Evolutionary conservation across 2,888 invertebrate genomes (phyloP).

Genomic region (Xestia xanthographa): DNA sequence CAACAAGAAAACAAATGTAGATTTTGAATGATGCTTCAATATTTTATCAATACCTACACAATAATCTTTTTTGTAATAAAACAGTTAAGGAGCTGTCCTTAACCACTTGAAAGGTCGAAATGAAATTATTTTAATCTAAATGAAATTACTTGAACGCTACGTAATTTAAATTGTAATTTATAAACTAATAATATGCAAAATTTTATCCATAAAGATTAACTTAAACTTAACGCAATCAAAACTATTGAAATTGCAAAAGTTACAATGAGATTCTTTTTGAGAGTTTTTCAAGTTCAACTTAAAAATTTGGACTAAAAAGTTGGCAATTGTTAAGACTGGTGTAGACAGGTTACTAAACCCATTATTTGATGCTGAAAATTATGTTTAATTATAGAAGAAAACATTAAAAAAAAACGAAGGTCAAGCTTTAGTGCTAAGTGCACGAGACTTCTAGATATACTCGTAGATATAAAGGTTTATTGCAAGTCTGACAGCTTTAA

Average conservation of each 20-base stretch:
- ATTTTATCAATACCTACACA: background rate
- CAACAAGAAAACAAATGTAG: background rate
- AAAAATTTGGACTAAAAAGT: slow-evolving; percentile 34
- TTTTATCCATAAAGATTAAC: slow-evolving; percentile 28
- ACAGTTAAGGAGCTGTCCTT: background rate
- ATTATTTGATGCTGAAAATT: slow-evolving; percentile 1
- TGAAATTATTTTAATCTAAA: slow-evolving; percentile 25
- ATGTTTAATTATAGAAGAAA: background rate
- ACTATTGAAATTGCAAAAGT: slow-evolving; percentile 52
- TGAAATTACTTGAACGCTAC: slow-evolving; percentile 13
- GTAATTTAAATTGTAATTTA: slow-evolving; percentile 44
- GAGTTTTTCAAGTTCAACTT: slow-evolving; percentile 27
- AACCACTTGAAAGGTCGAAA: background rate
- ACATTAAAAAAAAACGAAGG: background rate
- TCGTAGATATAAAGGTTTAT: background rate
- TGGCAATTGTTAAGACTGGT: background rate
- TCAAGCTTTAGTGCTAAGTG: background rate
- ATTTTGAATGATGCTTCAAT: background rate
- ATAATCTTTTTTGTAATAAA: background rate
- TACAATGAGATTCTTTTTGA: slow-evolving; percentile 39
- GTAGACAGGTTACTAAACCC: background rate
- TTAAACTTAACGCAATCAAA: slow-evolving; percentile 47
- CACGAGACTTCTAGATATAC: background rate
- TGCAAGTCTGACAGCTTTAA: background rate
- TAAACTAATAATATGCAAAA: slow-evolving; percentile 29